Evolutionary conservation across 2,113 vertebrate genomes (phyloP).

Genomic region (Syngnathus scovelli): DNA sequence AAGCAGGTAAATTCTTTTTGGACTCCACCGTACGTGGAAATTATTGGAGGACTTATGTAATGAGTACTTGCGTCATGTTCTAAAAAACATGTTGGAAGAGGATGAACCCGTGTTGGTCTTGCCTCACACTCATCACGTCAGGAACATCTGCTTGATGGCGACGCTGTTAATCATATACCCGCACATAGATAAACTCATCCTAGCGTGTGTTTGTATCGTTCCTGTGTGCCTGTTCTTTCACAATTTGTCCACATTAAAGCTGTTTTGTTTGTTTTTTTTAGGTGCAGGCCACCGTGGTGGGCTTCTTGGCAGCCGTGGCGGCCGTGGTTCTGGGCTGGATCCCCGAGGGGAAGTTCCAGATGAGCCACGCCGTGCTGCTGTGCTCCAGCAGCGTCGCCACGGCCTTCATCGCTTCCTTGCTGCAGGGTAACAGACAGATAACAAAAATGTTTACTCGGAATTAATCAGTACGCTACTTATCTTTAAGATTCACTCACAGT

Average conservation of each 20-base stretch:
- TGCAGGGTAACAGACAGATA: conserved; percentile 76
- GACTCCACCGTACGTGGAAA: too few species aligned
- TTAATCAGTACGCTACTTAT: too few species aligned
- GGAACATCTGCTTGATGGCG: background rate
- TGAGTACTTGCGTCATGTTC: background rate
- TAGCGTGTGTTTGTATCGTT: background rate
- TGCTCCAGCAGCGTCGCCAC: conserved; percentile 96
- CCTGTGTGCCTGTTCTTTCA: background rate
- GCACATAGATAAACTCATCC: conserved; percentile 12
- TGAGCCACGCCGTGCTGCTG: conserved; percentile 84
- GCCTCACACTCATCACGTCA: background rate
- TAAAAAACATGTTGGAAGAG: background rate
- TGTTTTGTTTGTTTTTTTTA: conserved; percentile 34
- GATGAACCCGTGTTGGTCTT: background rate
- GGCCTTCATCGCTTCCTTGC: conserved; percentile 91
- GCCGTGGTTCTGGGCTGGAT: conserved; percentile 92
- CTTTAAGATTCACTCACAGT: too few species aligned
- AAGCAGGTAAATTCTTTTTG: conserved; percentile 79
- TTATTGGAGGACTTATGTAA: background rate
- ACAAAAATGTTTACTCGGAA: too few species aligned
- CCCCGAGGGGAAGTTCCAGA: conserved; percentile 89
- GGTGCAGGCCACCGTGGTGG: conserved; percentile 96
- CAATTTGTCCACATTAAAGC: background rate
- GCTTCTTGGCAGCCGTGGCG: conserved; percentile 91
- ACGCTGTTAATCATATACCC: conserved; percentile 23